Evolutionary conservation across 1,140 invertebrate genomes (phyloP).

Genomic region (Venustaconcha ellipsiformis): DNA sequence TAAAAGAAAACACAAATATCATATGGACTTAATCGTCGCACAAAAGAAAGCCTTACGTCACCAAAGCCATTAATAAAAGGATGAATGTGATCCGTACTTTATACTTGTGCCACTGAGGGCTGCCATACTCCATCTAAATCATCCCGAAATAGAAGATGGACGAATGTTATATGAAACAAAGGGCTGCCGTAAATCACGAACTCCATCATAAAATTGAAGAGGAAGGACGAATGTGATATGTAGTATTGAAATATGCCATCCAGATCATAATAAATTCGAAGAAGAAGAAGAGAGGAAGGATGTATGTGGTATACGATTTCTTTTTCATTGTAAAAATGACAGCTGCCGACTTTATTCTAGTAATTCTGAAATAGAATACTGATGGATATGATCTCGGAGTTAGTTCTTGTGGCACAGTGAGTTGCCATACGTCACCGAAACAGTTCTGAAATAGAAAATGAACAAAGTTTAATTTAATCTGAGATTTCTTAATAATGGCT

Average conservation of each 20-base stretch:
- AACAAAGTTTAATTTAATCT: constrained; percentile 13
- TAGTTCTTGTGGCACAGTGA: no score
- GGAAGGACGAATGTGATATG: constrained; percentile 1
- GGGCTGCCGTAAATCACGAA: constrained; percentile 45
- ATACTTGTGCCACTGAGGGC: no score
- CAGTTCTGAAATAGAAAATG: constrained; percentile 11
- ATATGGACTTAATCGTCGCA: constrained; percentile 39
- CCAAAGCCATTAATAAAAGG: constrained; percentile 30
- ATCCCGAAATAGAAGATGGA: constrained; percentile 31
- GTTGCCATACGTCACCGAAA: no score
- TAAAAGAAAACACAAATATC: constrained; percentile 32
- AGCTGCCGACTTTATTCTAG: constrained; percentile 30
- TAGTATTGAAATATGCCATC: constrained; percentile 43
- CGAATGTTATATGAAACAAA: constrained; percentile 33
- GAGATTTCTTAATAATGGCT: no score
- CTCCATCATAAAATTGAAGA: constrained; percentile 21
- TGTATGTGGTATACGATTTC: no score
- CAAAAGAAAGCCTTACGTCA: constrained; percentile 36
- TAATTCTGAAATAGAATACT: constrained; percentile 15
- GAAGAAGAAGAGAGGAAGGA: neutral
- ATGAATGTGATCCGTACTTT: no score
- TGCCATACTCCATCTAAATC: no score
- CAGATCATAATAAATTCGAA: constrained; percentile 28
- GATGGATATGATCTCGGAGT: no score
- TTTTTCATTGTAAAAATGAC: no score